phyloP scores from a whole-genome alignment of 2,113 vertebrate genomes.

The Leucosticte australis region DNA sequence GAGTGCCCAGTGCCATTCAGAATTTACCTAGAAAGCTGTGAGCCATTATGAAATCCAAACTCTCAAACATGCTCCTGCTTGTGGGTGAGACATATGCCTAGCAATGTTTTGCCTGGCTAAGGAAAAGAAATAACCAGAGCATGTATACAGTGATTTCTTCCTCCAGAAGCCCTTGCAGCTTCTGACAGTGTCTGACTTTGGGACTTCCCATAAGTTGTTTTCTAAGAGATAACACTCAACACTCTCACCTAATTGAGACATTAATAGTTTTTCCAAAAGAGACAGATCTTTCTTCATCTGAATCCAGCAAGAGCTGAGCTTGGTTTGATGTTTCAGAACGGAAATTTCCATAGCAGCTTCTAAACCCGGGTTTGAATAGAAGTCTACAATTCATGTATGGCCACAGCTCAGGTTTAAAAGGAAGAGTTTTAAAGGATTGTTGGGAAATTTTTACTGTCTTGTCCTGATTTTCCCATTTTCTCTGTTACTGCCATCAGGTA shows the following conservation, averaged over 20 bases:
- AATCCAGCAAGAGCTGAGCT: background rate
- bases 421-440: background rate
- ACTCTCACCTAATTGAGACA: background rate
- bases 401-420: background rate
- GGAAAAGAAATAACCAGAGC: background rate
- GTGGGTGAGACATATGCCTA: background rate
- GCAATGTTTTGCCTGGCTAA: background rate
- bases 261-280: background rate
- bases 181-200: background rate
- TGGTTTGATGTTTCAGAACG: background rate
- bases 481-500: background rate
- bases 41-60: background rate
- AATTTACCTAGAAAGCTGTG: background rate
- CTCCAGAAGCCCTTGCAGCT: background rate
- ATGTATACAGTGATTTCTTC: background rate
- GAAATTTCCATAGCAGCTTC: conserved; percentile 39
- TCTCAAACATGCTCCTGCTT: background rate
- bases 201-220: background rate
- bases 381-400: background rate
- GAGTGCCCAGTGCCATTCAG: background rate
- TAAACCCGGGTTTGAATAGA: background rate
- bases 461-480: background rate
- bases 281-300: background rate
- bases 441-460: background rate
- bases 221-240: background rate